These are phyloP conservation scores for Atrichornis clamosus DNA, from an alignment of 2,113 vertebrate species.

Conservation along the genomic window DNA sequence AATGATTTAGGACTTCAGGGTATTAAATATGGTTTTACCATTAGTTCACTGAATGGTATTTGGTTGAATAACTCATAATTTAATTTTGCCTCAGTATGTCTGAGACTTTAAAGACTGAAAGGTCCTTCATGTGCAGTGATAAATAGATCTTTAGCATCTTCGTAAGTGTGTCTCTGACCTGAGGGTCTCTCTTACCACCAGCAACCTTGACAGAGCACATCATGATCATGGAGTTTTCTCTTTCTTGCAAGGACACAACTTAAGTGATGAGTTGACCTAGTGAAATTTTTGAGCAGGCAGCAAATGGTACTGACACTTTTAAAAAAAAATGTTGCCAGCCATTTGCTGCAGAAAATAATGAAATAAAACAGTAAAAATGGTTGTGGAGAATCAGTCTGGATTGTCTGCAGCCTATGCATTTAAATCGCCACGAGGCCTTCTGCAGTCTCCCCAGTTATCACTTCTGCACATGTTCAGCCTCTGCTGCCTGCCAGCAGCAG, in stretches of 20 bases:
- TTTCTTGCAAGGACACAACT: background rate
- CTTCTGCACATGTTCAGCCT: conserved; percentile 50
- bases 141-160: background rate
- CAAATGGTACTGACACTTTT: background rate
- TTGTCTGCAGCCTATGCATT: conserved; percentile 31
- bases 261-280: background rate
- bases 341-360: background rate
- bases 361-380: background rate
- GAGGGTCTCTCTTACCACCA: background rate
- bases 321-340: background rate
- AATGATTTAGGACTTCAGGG: background rate
- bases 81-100: background rate
- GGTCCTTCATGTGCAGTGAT: background rate
- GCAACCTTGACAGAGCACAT: background rate
- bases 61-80: background rate
- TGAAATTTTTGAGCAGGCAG: background rate
- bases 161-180: background rate
- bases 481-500: conserved; percentile 46
- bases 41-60: background rate
- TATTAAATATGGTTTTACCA: background rate
- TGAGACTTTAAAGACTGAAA: background rate
- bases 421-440: conserved; percentile 38
- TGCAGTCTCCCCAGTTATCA: conserved; percentile 50
- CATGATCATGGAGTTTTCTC: background rate
- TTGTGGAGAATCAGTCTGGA: background rate